Percentiles rank a stretch among this genome's conserved stretches.
These are phyloP conservation scores for Semotilus atromaculatus DNA, from an alignment of 2,797 vertebrate species.

Conservation along the genomic window DNA sequence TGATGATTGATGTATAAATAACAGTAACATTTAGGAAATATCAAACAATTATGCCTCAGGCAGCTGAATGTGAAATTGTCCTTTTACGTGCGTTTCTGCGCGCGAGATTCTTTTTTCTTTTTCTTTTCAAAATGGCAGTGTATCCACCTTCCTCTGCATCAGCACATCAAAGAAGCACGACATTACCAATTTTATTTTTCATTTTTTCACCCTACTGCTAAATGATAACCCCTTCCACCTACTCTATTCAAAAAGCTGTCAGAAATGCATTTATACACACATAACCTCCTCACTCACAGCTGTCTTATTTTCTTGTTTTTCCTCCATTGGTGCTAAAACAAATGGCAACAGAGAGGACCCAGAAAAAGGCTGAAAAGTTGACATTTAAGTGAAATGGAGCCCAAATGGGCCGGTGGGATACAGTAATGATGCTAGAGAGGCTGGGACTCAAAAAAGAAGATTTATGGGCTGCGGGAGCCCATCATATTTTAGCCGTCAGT, in stretches of 20 bases:
- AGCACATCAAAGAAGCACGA: conserved; percentile 63
- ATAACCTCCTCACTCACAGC: conserved; percentile 68
- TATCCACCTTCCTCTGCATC: conserved; percentile 45
- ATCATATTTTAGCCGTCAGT: conserved; percentile 82
- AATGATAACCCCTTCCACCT: conserved; percentile 62
- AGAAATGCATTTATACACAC: conserved; percentile 54
- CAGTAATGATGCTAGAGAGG: conserved; percentile 79
- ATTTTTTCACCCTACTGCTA: conserved; percentile 64
- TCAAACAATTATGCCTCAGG: conserved; percentile 67
- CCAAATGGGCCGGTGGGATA: conserved; percentile 79
- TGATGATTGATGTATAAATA: conserved; percentile 80
- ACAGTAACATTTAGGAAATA: conserved; percentile 77
- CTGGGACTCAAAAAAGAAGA: conserved; percentile 76
- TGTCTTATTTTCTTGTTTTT: conserved; percentile 76
- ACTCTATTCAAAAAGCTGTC: conserved; percentile 27
- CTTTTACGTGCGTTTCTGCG: conserved; percentile 65
- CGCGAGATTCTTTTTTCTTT: conserved; percentile 56
- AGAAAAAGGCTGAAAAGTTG: conserved; percentile 74
- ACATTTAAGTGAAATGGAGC: conserved; percentile 85
- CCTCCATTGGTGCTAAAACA: conserved; percentile 73
- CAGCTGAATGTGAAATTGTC: conserved; percentile 71
- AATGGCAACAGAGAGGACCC: conserved; percentile 75
- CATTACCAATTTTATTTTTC: conserved; percentile 63
- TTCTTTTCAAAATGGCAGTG: conserved; percentile 63
- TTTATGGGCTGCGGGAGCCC: conserved; percentile 79